These are phyloP conservation scores for Caradrina kadenii DNA, from an alignment of 2,888 invertebrate genomes.

Conservation along the genomic window DNA sequence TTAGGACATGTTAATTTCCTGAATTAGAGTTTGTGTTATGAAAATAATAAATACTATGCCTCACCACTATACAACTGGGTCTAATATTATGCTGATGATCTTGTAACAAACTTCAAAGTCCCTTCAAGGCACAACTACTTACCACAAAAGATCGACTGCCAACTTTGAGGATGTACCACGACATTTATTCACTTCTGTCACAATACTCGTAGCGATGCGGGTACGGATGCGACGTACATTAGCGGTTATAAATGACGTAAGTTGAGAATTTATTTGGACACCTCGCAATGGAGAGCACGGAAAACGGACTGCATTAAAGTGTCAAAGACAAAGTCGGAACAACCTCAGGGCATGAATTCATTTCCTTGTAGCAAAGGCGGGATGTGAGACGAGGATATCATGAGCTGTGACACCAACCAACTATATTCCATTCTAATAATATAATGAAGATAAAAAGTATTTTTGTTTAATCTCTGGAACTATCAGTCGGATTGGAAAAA, in stretches of 20 bases:
- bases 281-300: conserved; percentile 54
- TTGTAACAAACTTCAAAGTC: conserved; percentile 22
- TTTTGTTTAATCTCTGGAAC: too few species aligned
- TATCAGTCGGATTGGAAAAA: too few species aligned
- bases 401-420: conserved; percentile 2
- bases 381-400: conserved; percentile 15
- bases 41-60: not conserved
- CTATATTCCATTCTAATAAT: conserved; percentile 10
- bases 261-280: conserved; percentile 62
- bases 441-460: too few species aligned
- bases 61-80: not conserved
- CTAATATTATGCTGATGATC: conserved; percentile 24
- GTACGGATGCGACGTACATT: conserved; percentile 66
- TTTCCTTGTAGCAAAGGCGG: conserved; percentile 41
- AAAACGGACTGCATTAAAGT: conserved; percentile 56
- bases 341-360: conserved; percentile 42
- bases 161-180: conserved; percentile 31
- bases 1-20: not conserved
- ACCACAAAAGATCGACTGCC: conserved; percentile 46
- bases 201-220: conserved; percentile 58
- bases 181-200: conserved; percentile 54
- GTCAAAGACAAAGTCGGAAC: conserved; percentile 59
- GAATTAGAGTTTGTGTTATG: not conserved
- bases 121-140: conserved; percentile 16
- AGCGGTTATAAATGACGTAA: conserved; percentile 63